These are phyloP conservation scores for Forbesichthys agassizii DNA, from an alignment of 2,113 vertebrate species.

Conservation along the genomic window DNA sequence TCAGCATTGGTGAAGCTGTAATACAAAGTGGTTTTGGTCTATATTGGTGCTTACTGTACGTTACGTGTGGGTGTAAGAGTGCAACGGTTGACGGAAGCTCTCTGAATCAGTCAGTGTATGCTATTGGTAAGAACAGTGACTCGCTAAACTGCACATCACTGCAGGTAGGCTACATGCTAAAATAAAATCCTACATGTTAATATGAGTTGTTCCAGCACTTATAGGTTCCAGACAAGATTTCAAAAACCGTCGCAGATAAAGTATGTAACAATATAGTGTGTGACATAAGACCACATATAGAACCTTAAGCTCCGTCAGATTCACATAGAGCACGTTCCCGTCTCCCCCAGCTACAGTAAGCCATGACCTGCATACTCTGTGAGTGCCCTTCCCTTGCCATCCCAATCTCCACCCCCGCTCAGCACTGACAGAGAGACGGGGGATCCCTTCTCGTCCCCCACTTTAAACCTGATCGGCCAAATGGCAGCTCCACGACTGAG, in stretches of 20 bases:
- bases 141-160: no score
- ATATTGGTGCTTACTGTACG: conserved; percentile 54
- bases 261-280: no score
- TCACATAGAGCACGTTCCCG: no score
- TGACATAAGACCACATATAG: no score
- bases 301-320: no score
- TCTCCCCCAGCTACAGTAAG: neutral
- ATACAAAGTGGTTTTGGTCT: conserved; percentile 80
- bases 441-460: conserved; percentile 27
- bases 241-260: no score
- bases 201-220: no score
- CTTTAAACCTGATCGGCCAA: conserved; percentile 25
- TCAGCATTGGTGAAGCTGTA: conserved; percentile 80
- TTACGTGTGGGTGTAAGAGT: conserved; percentile 31
- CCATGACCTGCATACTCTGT: conserved; percentile 8
- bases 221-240: no score
- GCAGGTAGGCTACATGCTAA: no score
- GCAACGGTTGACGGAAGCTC: neutral
- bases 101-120: neutral
- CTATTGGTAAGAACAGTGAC: no score
- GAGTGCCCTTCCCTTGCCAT: conserved; percentile 4
- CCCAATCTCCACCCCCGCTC: conserved; percentile 10
- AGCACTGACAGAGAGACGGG: conserved; percentile 5
- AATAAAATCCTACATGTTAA: no score
- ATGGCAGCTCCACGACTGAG: conserved; percentile 1